These are phyloP conservation scores for Perithous albicinctus DNA, from an alignment of 2,888 invertebrate species.

Conservation along the genomic window DNA sequence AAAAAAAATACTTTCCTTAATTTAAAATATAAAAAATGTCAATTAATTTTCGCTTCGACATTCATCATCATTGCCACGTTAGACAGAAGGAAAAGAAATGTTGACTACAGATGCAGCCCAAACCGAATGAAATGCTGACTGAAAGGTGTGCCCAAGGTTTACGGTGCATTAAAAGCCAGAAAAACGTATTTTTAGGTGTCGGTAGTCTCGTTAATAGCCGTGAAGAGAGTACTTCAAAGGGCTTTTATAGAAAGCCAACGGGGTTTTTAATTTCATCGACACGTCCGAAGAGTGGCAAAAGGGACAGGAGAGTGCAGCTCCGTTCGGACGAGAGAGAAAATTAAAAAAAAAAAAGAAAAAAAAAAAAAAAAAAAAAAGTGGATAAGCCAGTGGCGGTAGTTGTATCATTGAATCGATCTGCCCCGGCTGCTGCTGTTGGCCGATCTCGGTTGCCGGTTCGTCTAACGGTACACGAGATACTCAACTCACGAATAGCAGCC, in stretches of 20 bases:
- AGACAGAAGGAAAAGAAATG: too few relatives aligned
- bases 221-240: slow-evolving; percentile 5
- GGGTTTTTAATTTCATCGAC: slow-evolving; percentile 9
- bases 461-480: slow-evolving; percentile 55
- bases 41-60: too few relatives aligned
- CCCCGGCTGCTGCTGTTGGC: slow-evolving; percentile 18
- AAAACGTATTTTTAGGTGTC: neutral
- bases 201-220: neutral
- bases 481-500: slow-evolving; percentile 38
- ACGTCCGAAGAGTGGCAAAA: neutral
- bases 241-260: neutral
- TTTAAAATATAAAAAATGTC: too few relatives aligned
- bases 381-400: slow-evolving; percentile 44
- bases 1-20: too few relatives aligned
- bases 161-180: neutral
- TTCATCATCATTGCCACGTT: too few relatives aligned
- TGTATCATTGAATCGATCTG: slow-evolving; percentile 68
- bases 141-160: neutral
- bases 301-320: neutral
- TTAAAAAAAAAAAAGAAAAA: too few relatives aligned
- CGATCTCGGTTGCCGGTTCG: slow-evolving; percentile 54
- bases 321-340: slow-evolving; percentile 23
- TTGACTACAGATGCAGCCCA: too few relatives aligned
- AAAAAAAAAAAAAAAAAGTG: too few relatives aligned
- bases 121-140: neutral